Evolutionary conservation across 2,113 vertebrate genomes (phyloP), one percentile per base, ranked within the genome.

Genomic region (Carassius carassius): DNA sequence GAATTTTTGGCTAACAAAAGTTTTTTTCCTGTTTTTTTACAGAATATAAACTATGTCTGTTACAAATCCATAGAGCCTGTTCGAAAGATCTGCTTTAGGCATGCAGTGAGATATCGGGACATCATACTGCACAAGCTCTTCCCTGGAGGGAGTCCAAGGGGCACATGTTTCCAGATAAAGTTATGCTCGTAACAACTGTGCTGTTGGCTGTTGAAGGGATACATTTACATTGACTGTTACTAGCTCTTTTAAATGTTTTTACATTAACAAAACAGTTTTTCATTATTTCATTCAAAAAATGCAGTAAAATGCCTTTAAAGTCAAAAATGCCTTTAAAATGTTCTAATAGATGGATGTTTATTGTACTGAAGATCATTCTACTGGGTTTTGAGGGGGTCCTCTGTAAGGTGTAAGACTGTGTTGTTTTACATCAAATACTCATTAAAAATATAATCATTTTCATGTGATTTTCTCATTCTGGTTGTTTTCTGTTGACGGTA

Each of bases 21-120:
- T 13, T 44, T n/a, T n/a, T 67, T 63, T 29, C 41, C 16, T 49
- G 17, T n/a, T 63, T 11, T 49, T 80, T 81, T 62, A 54, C 84
- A 86, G 85, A 83, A 74, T 0, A 73, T 83, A 54, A 65, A 29
- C 21, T 2, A 1, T 3, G 11, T 73, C 14, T 86, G 85, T 69
- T n/a, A 25, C 85, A 83, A 73, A n/a, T 73, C 63, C n/a, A 41
- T 73, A 19, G 0, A 0, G 9, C 13, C 6, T 16, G 13, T 11
- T 58, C 70, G 51, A 54, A 7, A 8, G 3, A 63, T 51, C 6
- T 79, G 81, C 7, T 0, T 62, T 14, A 0, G 1, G 0, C 11
- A 2, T 13, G 74, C 74, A 14, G 0, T 0, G 9, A 51, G 4
- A 16, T 60, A 37, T 58, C 54, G 29, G 21, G 76, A 78, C 76